Base-by-base conservation (phyloP, 2,797 vertebrate species). In the Enteromius trimaculatus region DNA sequence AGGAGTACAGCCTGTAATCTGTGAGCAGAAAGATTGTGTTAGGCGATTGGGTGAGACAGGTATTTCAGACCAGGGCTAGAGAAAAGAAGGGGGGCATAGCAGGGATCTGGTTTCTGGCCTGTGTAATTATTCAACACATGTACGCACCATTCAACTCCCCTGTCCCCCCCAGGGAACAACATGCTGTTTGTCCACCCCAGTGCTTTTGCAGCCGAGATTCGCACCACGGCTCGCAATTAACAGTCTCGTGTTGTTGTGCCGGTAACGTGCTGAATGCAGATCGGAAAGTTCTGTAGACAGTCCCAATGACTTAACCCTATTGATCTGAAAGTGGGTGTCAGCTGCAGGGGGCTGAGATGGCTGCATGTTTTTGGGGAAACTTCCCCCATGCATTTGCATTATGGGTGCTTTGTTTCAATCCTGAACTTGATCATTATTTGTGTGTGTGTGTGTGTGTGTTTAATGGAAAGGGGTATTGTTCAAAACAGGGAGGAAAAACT, bases 201-300 rank as follows among this genome's bases (percentile, higher is more conserved):
- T 90, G 89, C 92, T 93, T 93, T 94, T 90, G 92, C 85, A 86
- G 81, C 78, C 69, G 77, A 79, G 79, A 92, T 93, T 94, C 90
- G 91, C 91, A 88, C 91, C 89, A 89, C 90, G 89, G 90, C 92
- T 92, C 88, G 82, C 82, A 88, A 87, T 91, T 91, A 94, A 95
- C 94, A 95, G 94, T 94, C 92, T 83, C 62, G 91, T 92, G 92
- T 94, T 94, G 94, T 95, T 93, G 94, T 89, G 85, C 23, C 26
- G 83, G 76, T 81, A 81, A 76, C 80, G 68, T 74, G 83, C 83
- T 82, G 83, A 85, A 87, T 87, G 78, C 75, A 77, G 85, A 87
- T 88, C 82, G 81, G 75, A 87, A 86, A 87, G 85, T 83, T 81
- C 64, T 65, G 83, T 81, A 84, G 78, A 85, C 85, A 76, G 74